Conservation (phyloP, 1,140 invertebrate genomes). For the Neelides sp. region DNA sequence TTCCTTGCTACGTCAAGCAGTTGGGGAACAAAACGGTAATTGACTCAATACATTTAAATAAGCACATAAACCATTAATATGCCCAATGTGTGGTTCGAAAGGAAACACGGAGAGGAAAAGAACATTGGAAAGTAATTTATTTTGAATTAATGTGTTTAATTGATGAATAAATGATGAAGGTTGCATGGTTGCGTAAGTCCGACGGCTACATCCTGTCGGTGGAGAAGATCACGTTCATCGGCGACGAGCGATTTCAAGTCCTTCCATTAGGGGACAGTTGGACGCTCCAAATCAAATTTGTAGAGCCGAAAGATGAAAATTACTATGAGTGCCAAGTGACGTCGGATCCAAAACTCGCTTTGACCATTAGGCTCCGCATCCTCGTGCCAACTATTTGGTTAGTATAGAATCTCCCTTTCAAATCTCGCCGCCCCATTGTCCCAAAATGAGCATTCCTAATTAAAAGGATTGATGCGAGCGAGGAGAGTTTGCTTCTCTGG, state of each 20-base stretch:
- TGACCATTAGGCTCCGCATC: conserved; percentile 22
- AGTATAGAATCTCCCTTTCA: neutral
- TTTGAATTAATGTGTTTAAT: neutral
- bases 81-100: neutral
- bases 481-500: conserved; percentile 29
- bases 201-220: conserved; percentile 25
- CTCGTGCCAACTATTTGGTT: conserved; percentile 27
- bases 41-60: too few species aligned
- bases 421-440: neutral
- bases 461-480: conserved; percentile 22
- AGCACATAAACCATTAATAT: too few species aligned
- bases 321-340: conserved; percentile 30
- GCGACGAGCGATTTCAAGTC: conserved; percentile 27
- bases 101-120: neutral
- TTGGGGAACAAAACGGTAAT: conserved; percentile 30
- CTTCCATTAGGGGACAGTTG: conserved; percentile 19
- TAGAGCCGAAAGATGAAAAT: neutral
- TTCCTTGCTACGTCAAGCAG: conserved; percentile 29
- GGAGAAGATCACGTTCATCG: conserved; percentile 21
- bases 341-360: conserved; percentile 28
- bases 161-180: conserved; percentile 8
- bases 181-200: conserved; percentile 23
- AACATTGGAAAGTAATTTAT: too few species aligned
- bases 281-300: conserved; percentile 26
- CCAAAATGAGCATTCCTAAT: neutral